Conservation (phyloP, 2,113 vertebrate genomes). For the Salvelinus sp. region DNA sequence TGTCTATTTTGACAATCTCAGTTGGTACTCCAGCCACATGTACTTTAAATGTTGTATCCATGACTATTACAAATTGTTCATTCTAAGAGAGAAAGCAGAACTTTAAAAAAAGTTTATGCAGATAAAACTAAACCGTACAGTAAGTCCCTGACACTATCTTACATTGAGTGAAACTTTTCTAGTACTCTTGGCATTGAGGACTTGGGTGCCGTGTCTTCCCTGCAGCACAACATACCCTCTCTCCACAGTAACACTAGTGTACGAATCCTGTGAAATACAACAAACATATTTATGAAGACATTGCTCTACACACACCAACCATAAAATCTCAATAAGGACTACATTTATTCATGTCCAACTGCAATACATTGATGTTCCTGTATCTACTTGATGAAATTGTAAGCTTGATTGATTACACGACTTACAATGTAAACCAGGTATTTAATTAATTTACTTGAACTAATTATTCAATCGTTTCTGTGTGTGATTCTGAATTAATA, state of each 20-base stretch:
- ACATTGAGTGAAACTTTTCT: constrained; percentile 54
- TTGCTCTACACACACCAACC: not conserved
- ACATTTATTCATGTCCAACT: not conserved
- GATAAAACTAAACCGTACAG: not conserved
- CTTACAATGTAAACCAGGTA: not conserved
- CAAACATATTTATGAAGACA: not conserved
- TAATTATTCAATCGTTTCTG: not conserved
- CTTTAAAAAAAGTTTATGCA: not conserved
- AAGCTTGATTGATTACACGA: not conserved
- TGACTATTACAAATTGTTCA: not conserved
- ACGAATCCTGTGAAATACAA: constrained; percentile 67
- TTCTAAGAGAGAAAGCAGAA: not conserved
- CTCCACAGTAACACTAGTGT: constrained; percentile 77
- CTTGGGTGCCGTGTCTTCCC: constrained; percentile 19
- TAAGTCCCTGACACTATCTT: constrained; percentile 26
- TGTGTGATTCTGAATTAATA: not conserved
- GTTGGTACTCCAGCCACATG: not conserved
- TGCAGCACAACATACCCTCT: constrained; percentile 65
- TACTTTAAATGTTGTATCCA: constrained; percentile 17
- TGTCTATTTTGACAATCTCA: constrained; percentile 14
- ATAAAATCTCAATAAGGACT: not conserved
- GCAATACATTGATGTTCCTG: too few species aligned
- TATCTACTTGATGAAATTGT: not conserved
- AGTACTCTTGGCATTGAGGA: constrained; percentile 29
- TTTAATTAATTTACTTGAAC: not conserved